Percentiles rank a stretch among this genome's conserved stretches.
phyloP scores from a whole-genome alignment of 2,888 invertebrate species.

The Lymantria monacha region DNA sequence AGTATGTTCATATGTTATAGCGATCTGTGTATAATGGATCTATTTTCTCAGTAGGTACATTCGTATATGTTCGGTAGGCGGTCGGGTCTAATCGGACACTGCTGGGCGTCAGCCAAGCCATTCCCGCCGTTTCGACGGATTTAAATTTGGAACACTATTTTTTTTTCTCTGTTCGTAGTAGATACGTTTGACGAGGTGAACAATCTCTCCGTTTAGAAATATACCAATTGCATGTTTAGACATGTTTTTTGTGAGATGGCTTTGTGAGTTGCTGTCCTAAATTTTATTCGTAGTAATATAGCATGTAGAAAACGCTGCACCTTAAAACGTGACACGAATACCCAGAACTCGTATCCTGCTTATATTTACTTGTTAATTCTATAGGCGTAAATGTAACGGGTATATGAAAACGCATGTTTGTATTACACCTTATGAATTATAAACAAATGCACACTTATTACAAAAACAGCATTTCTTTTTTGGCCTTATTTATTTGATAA shows the following conservation, averaged over 20 bases:
- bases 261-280: conserved; percentile 4
- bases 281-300: conserved; percentile 18
- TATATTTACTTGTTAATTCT: conserved; percentile 56
- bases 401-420: conserved; percentile 54
- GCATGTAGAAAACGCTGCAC: conserved; percentile 38
- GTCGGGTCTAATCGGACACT: conserved; percentile 55
- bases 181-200: conserved; percentile 72
- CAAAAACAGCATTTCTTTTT: conserved; percentile 11
- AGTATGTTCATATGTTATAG: conserved; percentile 4
- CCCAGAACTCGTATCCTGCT: conserved; percentile 56
- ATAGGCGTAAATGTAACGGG: conserved; percentile 59
- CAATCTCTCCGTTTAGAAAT: conserved; percentile 64
- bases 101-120: conserved; percentile 75
- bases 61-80: conserved; percentile 58
- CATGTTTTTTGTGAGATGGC: conserved; percentile 1
- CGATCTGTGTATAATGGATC: conserved; percentile 23
- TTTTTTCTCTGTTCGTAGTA: conserved; percentile 58
- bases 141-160: conserved; percentile 78
- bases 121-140: conserved; percentile 69
- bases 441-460: conserved; percentile 15
- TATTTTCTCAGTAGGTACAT: conserved; percentile 39
- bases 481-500: conserved; percentile 1
- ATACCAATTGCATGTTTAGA: conserved; percentile 15
- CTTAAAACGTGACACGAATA: conserved; percentile 61
- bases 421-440: conserved; percentile 34